Percentiles rank a stretch among this genome's conserved stretches.
Evolutionary conservation across 2,888 invertebrate genomes (phyloP).

Genomic region (Noctua fimbriata): DNA sequence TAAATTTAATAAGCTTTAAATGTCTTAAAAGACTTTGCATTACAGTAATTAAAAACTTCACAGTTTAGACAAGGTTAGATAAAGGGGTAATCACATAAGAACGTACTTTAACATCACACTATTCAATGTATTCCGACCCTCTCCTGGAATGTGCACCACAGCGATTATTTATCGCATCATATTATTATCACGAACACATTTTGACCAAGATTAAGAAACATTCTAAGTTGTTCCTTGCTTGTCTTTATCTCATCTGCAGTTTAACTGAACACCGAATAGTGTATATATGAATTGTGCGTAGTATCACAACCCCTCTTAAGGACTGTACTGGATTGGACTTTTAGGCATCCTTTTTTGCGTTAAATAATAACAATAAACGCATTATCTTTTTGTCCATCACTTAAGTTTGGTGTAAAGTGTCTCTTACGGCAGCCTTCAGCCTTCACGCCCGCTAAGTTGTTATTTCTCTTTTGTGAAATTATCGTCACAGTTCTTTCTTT

Average conservation of each 20-base stretch:
- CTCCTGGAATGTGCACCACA: neutral
- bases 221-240: neutral
- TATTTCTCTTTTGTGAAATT: constrained; percentile 51
- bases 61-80: too few species aligned
- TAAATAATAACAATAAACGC: constrained; percentile 24
- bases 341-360: neutral
- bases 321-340: neutral
- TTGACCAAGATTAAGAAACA: neutral
- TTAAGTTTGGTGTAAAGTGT: constrained; percentile 31
- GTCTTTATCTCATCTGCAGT: neutral
- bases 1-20: too few species aligned
- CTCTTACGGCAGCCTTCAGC: constrained; percentile 29
- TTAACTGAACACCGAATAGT: neutral
- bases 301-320: neutral
- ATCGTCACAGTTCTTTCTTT: constrained; percentile 19
- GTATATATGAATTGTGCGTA: neutral
- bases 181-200: neutral
- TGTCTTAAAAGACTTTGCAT: too few species aligned
- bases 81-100: neutral
- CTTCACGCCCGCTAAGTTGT: constrained; percentile 34
- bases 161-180: neutral
- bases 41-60: too few species aligned
- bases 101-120: neutral
- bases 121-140: neutral
- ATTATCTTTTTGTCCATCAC: constrained; percentile 17